Conservation (phyloP, 2,113 vertebrate genomes). For the Lycocorax pyrrhopterus region DNA sequence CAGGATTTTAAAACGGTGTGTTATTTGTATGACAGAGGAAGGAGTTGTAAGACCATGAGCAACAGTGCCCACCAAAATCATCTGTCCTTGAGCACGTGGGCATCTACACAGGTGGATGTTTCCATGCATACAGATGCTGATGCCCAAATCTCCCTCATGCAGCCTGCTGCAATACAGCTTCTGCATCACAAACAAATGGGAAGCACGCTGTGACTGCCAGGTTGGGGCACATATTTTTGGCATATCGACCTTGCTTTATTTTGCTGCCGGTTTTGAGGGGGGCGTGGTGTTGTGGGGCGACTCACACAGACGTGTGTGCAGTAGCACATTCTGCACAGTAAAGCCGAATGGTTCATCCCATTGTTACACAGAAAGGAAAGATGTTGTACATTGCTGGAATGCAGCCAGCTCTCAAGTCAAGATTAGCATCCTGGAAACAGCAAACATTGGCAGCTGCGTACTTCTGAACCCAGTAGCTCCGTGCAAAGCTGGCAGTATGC, state of each 20-base stretch:
- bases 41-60: not conserved
- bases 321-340: not conserved
- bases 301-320: not conserved
- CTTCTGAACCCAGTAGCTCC: not conserved
- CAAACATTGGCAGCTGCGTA: not conserved
- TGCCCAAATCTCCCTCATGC: not conserved
- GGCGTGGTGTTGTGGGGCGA: fast-evolving
- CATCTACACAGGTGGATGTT: not conserved
- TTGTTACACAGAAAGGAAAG: not conserved
- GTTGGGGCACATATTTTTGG: not conserved
- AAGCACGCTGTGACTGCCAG: not conserved
- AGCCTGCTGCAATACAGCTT: not conserved
- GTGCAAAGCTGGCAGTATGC: not conserved
- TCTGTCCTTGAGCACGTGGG: not conserved
- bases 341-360: not conserved
- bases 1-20: not conserved
- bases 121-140: not conserved
- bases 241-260: not conserved
- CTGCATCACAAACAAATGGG: not conserved
- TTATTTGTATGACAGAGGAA: not conserved
- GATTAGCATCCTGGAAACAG: slow-evolving; percentile 23
- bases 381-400: not conserved
- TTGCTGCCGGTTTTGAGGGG: not conserved
- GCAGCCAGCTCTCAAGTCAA: not conserved
- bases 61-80: not conserved